phyloP scores from a whole-genome alignment of 2,888 invertebrate genomes.

The Dolichomitus sp. region DNA sequence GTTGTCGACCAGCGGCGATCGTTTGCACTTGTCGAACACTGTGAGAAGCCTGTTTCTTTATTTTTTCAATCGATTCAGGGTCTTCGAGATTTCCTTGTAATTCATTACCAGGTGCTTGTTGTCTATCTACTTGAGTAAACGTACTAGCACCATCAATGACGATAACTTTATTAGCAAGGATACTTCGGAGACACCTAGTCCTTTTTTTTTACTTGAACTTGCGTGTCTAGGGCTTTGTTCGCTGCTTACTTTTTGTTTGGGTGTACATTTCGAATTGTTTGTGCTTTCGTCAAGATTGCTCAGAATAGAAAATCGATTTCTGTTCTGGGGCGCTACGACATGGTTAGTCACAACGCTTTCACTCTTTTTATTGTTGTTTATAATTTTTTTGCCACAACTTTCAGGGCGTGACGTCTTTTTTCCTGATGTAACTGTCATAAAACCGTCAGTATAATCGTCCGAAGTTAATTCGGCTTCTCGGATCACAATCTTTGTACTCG shows the following conservation, averaged over 20 bases:
- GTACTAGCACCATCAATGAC: too few relatives aligned
- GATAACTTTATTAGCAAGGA: too few relatives aligned
- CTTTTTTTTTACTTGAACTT: background rate
- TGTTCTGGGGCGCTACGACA: too few relatives aligned
- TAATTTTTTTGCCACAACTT: too few relatives aligned
- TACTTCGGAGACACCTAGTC: background rate
- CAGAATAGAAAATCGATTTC: too few relatives aligned
- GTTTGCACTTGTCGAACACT: background rate
- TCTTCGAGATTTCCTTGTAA: background rate
- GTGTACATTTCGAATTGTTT: too few relatives aligned
- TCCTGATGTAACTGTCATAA: background rate
- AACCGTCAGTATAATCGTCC: background rate
- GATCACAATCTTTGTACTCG: background rate
- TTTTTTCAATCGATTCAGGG: background rate
- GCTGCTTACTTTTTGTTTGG: background rate
- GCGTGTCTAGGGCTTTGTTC: background rate
- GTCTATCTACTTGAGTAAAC: too few relatives aligned
- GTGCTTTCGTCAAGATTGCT: too few relatives aligned
- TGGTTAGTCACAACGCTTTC: too few relatives aligned
- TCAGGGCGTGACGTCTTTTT: background rate
- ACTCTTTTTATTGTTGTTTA: too few relatives aligned
- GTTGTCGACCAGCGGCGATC: too few relatives aligned
- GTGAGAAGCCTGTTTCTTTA: background rate
- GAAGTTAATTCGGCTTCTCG: background rate
- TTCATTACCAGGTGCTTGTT: background rate